Evolutionary conservation across 2,888 invertebrate species (phyloP).

Genomic region (Dyspetes luteomarginatus): DNA sequence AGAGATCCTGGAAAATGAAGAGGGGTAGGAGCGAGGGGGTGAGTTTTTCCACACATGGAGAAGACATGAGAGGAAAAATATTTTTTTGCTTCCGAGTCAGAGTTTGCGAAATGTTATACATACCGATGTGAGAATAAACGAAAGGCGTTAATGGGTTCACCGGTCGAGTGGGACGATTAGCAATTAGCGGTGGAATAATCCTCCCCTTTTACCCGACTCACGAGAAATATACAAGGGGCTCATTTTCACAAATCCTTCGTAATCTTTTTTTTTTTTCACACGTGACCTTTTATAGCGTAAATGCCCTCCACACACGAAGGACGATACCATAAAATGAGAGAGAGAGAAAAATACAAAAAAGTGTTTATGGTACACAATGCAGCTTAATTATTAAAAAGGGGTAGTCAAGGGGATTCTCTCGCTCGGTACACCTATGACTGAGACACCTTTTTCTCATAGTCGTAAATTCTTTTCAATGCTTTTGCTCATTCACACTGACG

Average conservation of each 20-base stretch:
- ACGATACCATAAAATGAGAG: constrained; percentile 10
- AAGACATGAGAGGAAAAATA: not conserved
- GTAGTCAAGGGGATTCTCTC: not conserved
- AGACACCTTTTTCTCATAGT: not conserved
- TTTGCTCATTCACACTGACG: not conserved
- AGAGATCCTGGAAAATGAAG: not conserved
- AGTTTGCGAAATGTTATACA: constrained; percentile 40
- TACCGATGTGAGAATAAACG: constrained; percentile 59
- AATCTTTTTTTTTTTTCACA: constrained; percentile 52
- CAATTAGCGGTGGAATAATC: constrained; percentile 65
- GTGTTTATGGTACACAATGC: not conserved
- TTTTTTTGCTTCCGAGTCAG: constrained; percentile 9
- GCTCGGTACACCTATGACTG: not conserved
- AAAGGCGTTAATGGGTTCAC: constrained; percentile 60
- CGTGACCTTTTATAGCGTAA: constrained; percentile 22
- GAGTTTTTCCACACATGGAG: not conserved
- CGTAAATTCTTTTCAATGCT: not conserved
- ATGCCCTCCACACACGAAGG: not conserved
- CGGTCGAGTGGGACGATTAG: constrained; percentile 56
- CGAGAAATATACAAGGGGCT: constrained; percentile 17
- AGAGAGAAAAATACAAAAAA: constrained; percentile 12
- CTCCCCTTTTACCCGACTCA: not conserved
- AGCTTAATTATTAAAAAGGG: not conserved
- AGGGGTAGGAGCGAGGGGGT: not conserved
- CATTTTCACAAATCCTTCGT: constrained; percentile 50